Conservation (phyloP, 2,888 invertebrate genomes). For the Euproctis similis region DNA sequence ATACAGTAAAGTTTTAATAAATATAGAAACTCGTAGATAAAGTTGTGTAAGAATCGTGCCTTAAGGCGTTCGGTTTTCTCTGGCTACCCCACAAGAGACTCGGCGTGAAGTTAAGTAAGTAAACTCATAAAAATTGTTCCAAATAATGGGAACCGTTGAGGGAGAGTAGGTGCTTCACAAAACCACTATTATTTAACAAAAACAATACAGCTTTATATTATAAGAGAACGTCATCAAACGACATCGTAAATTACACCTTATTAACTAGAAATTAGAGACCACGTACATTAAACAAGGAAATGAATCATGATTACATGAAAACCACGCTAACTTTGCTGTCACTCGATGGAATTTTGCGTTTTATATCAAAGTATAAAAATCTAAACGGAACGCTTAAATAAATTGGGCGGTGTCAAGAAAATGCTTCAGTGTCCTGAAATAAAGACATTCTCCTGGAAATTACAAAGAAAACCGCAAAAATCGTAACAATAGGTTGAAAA, state of each 20-base stretch:
- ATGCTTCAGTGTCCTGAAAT: conserved; percentile 38
- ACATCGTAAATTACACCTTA: conserved; percentile 20
- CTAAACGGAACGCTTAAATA: conserved; percentile 16
- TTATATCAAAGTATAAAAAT: conserved; percentile 3
- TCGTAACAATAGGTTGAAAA: conserved; percentile 46
- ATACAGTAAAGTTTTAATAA: no score
- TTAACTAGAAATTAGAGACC: conserved; percentile 15
- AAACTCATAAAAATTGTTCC: no score
- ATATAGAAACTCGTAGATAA: no score
- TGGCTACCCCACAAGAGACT: no score
- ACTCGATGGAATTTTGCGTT: conserved; percentile 16
- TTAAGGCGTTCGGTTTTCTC: no score
- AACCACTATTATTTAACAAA: conserved; percentile 32
- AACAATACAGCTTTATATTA: conserved; percentile 34
- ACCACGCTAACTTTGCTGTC: conserved; percentile 18
- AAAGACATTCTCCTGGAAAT: conserved; percentile 44
- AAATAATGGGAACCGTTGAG: no score
- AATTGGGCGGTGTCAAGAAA: conserved; percentile 28
- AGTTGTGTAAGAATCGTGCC: no score
- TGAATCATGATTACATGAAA: conserved; percentile 30
- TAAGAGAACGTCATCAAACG: conserved; percentile 13
- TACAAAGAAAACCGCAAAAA: conserved; percentile 49
- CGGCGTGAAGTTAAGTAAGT: no score
- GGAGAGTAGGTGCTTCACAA: conserved; percentile 28
- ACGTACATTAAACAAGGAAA: conserved; percentile 17